Conservation (phyloP, 2,888 invertebrate genomes). For the Esperia sulphurella region DNA sequence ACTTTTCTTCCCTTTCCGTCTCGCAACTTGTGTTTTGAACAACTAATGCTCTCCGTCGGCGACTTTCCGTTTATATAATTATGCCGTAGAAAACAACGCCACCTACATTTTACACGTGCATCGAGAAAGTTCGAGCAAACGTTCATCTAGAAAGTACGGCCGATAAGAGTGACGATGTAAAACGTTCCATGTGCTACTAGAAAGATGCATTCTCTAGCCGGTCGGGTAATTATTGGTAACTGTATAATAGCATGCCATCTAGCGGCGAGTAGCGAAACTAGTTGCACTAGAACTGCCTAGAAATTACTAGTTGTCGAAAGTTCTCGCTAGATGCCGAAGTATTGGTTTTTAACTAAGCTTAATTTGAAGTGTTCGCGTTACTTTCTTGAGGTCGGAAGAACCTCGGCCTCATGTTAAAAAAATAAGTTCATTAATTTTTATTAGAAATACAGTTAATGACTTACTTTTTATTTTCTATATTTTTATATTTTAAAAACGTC, state of each 20-base stretch:
- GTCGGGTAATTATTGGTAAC: neutral
- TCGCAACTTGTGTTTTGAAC: conserved; percentile 5
- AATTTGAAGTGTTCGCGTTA: too few relatives aligned
- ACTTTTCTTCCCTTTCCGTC: conserved; percentile 1
- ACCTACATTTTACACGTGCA: conserved; percentile 27
- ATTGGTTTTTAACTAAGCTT: too few relatives aligned
- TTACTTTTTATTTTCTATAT: too few relatives aligned
- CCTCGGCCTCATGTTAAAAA: too few relatives aligned
- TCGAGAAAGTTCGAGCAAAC: conserved; percentile 26
- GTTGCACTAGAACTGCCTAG: neutral
- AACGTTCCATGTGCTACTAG: conserved; percentile 10
- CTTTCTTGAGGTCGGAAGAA: too few relatives aligned
- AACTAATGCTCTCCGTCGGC: conserved; percentile 11
- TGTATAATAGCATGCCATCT: conserved; percentile 37
- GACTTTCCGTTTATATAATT: conserved; percentile 32
- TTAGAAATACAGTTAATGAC: too few relatives aligned
- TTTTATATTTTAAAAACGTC: too few relatives aligned
- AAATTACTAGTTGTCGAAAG: neutral
- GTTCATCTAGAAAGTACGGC: conserved; percentile 16
- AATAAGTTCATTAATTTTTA: too few relatives aligned
- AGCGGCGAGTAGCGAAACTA: conserved; percentile 30
- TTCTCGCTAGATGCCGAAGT: neutral
- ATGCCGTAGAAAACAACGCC: conserved; percentile 28
- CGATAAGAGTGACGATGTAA: neutral
- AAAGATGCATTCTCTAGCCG: conserved; percentile 2